Percentiles rank a stretch among this genome's conserved stretches.
Conservation (phyloP, 2,888 invertebrate genomes). For the Tipula confusa region DNA sequence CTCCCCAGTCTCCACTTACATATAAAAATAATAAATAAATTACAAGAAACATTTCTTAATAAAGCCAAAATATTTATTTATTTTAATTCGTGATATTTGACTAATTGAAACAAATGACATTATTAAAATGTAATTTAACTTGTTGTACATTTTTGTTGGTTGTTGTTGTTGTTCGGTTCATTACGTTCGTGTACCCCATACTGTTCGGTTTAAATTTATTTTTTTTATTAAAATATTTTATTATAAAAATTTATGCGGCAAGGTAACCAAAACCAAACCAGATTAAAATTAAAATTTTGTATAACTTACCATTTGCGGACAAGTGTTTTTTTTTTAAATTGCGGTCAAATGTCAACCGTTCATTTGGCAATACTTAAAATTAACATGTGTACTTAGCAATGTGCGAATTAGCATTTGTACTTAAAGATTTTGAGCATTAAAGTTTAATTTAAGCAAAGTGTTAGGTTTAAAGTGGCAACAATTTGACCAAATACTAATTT, state of each 20-base stretch:
- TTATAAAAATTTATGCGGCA: not conserved
- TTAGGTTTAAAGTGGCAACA: too few relatives aligned
- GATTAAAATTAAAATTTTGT: not conserved
- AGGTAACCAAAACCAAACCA: not conserved
- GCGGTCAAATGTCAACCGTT: too few relatives aligned
- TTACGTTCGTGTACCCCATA: not conserved
- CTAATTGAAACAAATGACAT: not conserved
- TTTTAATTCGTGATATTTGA: not conserved
- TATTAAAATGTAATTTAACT: conserved; percentile 4
- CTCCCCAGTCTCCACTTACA: not conserved
- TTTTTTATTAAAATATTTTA: not conserved
- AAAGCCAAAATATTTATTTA: not conserved
- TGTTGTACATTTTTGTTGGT: not conserved
- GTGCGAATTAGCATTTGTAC: too few relatives aligned
- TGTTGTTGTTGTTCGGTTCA: not conserved
- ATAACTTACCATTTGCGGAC: not conserved
- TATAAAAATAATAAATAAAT: not conserved
- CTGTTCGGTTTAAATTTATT: not conserved
- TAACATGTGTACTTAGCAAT: too few relatives aligned
- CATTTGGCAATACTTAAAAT: too few relatives aligned
- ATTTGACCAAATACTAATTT: too few relatives aligned
- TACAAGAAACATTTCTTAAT: not conserved
- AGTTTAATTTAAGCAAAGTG: too few relatives aligned
- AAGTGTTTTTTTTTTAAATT: too few relatives aligned
- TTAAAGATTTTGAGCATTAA: too few relatives aligned